Evolutionary conservation across 2,888 invertebrate species (phyloP), one percentile per base, ranked within the genome.

Genomic region (Tinea trinotella): DNA sequence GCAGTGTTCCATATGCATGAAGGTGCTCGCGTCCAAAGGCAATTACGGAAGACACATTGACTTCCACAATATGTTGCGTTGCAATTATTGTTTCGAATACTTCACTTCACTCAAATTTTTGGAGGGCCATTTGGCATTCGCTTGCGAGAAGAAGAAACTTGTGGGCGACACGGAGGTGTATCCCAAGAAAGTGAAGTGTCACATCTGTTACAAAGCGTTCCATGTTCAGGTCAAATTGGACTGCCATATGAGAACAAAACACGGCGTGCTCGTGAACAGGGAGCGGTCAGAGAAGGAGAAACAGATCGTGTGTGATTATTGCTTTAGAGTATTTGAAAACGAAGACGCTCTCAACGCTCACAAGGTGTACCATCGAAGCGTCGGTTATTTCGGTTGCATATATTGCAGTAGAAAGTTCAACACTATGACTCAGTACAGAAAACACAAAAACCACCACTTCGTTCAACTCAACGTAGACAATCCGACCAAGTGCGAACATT

Each of bases 341-440:
- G 78, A 82, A 53, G 72, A 78, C 54, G 76, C 82, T 2, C 63
- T 87, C 24, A 64, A 62, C 20, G 70, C 65, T 1, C 87, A 87
- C 57, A 81, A 78, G 59, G 61, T 79, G n/a, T 82, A 82, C 58
- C 87, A 87, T 56, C 75, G 86, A 13, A 77, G 81, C 1, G 36
- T 81, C 18, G 80, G 80, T 4, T 82, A 69, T 60, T 84, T 70
- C 56, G 86, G 87, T 1, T 89, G 89, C 61, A 66, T 76, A 10
- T 82, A 87, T 59, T 89, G 89, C 60, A 72, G 71, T 44, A 76
- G 76, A 54, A 88, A 87, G 61, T 88, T 88, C 63, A 81, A 76
- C 59, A 85, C 87, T 0, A 65, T 83, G 59, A 83, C 85, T 2
- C 60, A 75, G 0, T 83, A 83, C 60, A 74, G 83, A 13, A 80